Percentiles rank a stretch among this genome's conserved stretches.
Conservation (phyloP, 2,113 vertebrate species). For the Galbula dea region DNA sequence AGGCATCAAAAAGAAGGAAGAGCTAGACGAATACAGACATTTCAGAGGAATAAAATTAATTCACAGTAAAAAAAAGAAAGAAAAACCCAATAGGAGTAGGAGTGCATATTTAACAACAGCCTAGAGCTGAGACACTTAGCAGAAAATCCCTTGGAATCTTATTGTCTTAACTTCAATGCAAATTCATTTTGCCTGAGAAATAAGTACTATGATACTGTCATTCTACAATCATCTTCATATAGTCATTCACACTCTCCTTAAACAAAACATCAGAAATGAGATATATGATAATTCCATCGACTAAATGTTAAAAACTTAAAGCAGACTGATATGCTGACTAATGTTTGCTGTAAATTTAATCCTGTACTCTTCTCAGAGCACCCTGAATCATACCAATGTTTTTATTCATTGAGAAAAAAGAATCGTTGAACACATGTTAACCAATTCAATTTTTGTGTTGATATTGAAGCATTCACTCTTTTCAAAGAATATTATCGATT, state of each 20-base stretch:
- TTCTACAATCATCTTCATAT: not conserved
- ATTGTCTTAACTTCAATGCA: not conserved
- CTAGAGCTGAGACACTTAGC: not conserved
- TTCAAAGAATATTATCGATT: not conserved
- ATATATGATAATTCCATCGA: not conserved
- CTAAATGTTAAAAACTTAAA: not conserved
- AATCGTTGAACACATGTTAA: not conserved
- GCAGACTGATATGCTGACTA: not conserved
- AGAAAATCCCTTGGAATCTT: not conserved
- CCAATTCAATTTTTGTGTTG: not conserved
- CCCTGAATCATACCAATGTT: not conserved
- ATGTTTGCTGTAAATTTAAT: not conserved
- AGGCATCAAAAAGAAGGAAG: not conserved
- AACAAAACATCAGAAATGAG: not conserved
- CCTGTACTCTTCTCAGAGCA: not conserved
- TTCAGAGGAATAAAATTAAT: not conserved
- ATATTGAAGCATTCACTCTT: not conserved
- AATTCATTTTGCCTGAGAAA: not conserved
- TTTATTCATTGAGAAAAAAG: not conserved
- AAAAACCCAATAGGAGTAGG: fast-evolving
- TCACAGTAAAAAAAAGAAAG: not conserved
- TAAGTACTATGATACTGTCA: not conserved
- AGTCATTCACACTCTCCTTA: not conserved
- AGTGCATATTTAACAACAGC: not conserved
- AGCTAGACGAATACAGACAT: not conserved